Base-by-base conservation (phyloP, 2,888 invertebrate species). In the Allacma fusca region DNA sequence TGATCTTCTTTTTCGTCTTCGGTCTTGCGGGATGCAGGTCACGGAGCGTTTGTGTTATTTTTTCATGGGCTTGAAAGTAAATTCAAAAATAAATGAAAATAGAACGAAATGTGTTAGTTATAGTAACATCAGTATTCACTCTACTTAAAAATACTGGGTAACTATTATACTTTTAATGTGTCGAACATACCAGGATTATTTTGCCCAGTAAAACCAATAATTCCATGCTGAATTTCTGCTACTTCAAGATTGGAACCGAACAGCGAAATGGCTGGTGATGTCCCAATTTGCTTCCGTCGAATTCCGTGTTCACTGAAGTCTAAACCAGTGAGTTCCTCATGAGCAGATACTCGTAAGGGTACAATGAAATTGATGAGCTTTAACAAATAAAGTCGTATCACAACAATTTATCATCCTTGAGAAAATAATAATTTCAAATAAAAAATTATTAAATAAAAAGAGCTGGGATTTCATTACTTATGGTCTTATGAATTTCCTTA, bases 271-370 rank as follows among this genome's bases (percentile, higher is more conserved):
- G 77, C 79, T 29, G 81, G 81, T n/a, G 79, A 73, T 2, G 71
- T 76, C 4, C 80, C 81, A 13, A 65, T 74, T 68, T 70, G 57
- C 23, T 23, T 34, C 23, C 79, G 70, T 4, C 81, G 89, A 68
- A 96, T 91, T 81, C 91, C 89, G 86, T 96, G 96, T 85, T 96
- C 96, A 7, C 93, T 92, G 59, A 95, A 88, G 87, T 96, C 96
- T 0, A 96, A 96, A 0, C 96, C 96, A n/a, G 96, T 87, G 67
- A 95, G 87, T 87, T 96, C 96, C 70, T 94, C 93, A 84, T 93
- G 91, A 0, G 92, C 90, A 75, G 91, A 90, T 94, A 96, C 94
- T n/a, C 96, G 89, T 79, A 96, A 94, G 0, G 93, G 92, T 81
- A 94, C 88, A n/a, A 94, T 87, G 85, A 90, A 91, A 86, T 95